Evolutionary conservation across 2,797 vertebrate species (phyloP).

Genomic region (Aldrovandia affinis): DNA sequence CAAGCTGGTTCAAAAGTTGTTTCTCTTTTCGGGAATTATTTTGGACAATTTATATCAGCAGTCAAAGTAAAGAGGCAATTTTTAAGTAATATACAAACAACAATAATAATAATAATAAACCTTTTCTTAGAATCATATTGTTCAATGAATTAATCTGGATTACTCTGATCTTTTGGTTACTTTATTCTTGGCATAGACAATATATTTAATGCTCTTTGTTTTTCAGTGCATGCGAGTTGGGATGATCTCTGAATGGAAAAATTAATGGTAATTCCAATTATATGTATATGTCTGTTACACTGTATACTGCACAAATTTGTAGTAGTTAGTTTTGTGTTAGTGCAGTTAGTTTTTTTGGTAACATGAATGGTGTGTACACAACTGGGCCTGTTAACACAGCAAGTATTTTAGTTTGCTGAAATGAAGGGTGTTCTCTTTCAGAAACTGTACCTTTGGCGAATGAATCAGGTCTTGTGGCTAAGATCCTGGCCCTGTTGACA

Average conservation of each 20-base stretch:
- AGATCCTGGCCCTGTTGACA: slow-evolving; percentile 62
- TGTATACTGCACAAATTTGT: background rate
- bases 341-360: too few relatives aligned
- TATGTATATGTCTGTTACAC: background rate
- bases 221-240: too few relatives aligned
- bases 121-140: background rate
- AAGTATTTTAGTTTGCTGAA: background rate
- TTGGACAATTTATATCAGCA: slow-evolving; percentile 59
- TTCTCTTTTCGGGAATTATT: slow-evolving; percentile 50
- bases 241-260: too few relatives aligned
- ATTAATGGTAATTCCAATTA: too few relatives aligned
- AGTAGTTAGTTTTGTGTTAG: too few relatives aligned
- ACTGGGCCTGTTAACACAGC: background rate
- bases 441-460: slow-evolving; percentile 52
- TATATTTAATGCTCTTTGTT: background rate
- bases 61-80: slow-evolving; percentile 56
- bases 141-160: too few relatives aligned
- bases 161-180: background rate
- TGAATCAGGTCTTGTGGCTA: slow-evolving; percentile 69
- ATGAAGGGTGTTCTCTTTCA: slow-evolving; percentile 35
- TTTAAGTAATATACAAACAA: background rate
- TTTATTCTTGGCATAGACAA: background rate
- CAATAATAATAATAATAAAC: background rate
- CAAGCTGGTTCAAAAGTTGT: background rate
- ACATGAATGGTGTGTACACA: background rate